Evolutionary conservation across 2,113 vertebrate genomes (phyloP), one percentile per base, ranked within the genome.

Genomic region (Pterocles orientalis): DNA sequence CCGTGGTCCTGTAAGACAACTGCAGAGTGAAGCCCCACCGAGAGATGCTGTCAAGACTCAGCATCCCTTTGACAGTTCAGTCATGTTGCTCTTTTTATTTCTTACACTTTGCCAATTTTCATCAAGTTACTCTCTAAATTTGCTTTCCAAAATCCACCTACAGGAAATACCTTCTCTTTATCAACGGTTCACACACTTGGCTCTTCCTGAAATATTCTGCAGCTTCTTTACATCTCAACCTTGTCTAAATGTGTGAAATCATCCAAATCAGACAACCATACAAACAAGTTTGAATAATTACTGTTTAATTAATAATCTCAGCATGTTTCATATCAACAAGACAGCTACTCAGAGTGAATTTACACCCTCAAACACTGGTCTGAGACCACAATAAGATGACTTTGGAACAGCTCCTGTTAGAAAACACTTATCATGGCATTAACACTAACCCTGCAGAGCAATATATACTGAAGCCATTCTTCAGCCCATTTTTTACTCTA

Each of bases 281-380:
- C 43, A 89, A 94, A 77, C 75, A 72, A 80, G 51, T 57, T 14
- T 31, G 51, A 92, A 43, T 94, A 75, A 95, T 81, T 90, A 53
- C 39, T 45, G 18, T 73, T 93, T 64, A 86, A 93, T 92, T 94
- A 86, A 92, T 71, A 88, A 88, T 24, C 65, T 77, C 71, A 66
- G 62, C 5, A 0, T 84, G 53, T 29, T 57, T 50, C 64, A 2
- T 53, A 82, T 48, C 79, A 93, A 66, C 56, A 86, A 66, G 82
- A 86, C 78, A 87, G 76, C 61, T 75, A 53, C 82, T 76, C 43
- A 54, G 33, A 48, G 48, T 41, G 57, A 88, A 92, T 64, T 71
- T 72, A 88, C 86, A 84, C 56, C 69, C 56, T 53, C 80, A 85
- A 68, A 82, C 64, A 28, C 20, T 14, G 26, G 47, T 70, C 51